Evolutionary conservation across 1,140 invertebrate genomes (phyloP).

Genomic region (Pogonomyrmex californicus): DNA sequence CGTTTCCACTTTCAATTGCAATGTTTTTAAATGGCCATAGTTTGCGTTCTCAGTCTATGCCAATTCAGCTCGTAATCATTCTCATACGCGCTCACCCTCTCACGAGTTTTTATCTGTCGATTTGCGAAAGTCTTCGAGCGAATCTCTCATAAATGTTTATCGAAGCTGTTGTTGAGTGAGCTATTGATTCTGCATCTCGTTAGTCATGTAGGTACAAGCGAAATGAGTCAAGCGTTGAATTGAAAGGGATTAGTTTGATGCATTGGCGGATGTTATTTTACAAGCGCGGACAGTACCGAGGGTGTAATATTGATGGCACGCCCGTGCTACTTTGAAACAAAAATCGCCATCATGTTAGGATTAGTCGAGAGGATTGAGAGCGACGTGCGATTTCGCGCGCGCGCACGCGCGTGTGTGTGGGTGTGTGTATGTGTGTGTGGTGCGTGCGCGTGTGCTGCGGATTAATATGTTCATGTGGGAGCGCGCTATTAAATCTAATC

Average conservation of each 20-base stretch:
- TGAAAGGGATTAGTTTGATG: slow-evolving; percentile 38
- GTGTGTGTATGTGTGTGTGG: no score
- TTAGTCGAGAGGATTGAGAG: slow-evolving; percentile 34
- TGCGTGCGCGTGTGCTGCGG: not conserved
- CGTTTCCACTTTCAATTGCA: slow-evolving; percentile 41
- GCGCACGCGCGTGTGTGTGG: not conserved
- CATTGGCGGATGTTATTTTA: slow-evolving; percentile 32
- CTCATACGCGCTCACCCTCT: not conserved
- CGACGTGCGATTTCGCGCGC: slow-evolving; percentile 7
- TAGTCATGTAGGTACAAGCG: slow-evolving; percentile 9
- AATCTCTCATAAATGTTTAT: not conserved
- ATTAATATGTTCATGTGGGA: slow-evolving; percentile 25
- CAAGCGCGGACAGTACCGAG: not conserved
- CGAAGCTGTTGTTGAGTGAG: not conserved
- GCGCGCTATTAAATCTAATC: slow-evolving; percentile 32
- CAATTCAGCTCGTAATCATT: not conserved
- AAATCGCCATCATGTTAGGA: slow-evolving; percentile 44
- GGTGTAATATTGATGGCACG: slow-evolving; percentile 29
- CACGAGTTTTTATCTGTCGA: slow-evolving; percentile 3
- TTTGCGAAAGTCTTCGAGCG: not conserved
- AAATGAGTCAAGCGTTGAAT: slow-evolving; percentile 32
- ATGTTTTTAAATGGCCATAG: slow-evolving; percentile 4
- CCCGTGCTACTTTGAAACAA: slow-evolving; percentile 24
- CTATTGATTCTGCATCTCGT: slow-evolving; percentile 14
- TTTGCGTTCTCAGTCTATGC: slow-evolving; percentile 6